Conservation (phyloP, 2,113 vertebrate species). For the Edolisoma coerulescens region DNA sequence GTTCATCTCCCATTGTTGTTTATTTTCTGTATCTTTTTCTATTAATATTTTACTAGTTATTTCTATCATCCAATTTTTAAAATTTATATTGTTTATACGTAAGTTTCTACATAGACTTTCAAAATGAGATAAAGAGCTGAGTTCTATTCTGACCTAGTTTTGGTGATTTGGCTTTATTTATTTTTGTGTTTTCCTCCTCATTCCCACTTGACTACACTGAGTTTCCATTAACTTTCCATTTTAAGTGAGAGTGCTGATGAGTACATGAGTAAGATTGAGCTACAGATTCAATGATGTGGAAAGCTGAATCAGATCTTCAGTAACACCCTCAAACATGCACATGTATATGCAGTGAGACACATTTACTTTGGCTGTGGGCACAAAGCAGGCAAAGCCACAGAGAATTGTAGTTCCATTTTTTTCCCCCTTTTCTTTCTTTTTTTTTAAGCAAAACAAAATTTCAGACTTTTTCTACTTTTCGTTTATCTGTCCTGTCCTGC, state of each 20-base stretch:
- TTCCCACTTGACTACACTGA: not conserved
- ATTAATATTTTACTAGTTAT: not conserved
- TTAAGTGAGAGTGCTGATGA: slow-evolving; percentile 8
- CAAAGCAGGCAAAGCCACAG: not conserved
- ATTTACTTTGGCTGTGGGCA: not conserved
- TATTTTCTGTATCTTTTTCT: not conserved
- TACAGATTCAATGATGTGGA: slow-evolving; percentile 13
- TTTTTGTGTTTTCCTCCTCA: slow-evolving; percentile 13
- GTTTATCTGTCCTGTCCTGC: not conserved
- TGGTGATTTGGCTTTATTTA: not conserved
- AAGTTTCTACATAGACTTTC: not conserved
- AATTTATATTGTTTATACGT: not conserved
- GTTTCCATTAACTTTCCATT: slow-evolving; percentile 43
- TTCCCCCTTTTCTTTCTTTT: rapidly evolving
- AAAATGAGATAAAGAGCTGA: not conserved
- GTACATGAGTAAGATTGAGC: not conserved
- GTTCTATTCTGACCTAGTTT: not conserved
- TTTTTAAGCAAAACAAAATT: not conserved
- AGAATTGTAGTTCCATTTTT: not conserved
- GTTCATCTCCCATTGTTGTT: not conserved
- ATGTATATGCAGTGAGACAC: not conserved
- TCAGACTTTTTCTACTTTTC: not conserved
- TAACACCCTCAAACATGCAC: not conserved
- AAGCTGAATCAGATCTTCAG: slow-evolving; percentile 33
- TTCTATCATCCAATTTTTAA: not conserved